phyloP scores from a whole-genome alignment of 2,113 vertebrate genomes.

The Lampris megalopsis region DNA sequence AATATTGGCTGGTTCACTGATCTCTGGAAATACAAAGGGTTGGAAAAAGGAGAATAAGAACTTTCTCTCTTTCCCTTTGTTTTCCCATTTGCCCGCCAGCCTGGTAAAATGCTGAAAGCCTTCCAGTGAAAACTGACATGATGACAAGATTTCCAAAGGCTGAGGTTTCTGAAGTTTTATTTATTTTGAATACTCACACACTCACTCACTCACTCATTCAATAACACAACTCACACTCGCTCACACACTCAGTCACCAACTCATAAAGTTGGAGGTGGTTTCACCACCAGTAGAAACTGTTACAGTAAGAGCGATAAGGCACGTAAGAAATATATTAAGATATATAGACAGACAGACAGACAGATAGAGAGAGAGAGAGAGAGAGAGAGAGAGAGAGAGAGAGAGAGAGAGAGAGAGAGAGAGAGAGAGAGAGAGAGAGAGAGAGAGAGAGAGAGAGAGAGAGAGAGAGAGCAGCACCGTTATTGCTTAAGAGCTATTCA shows the following conservation, averaged over 20 bases:
- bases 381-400: no score
- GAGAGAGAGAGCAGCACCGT: slow-evolving; percentile 9
- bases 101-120: no score
- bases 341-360: no score
- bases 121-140: no score
- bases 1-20: background rate
- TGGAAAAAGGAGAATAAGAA: background rate
- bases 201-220: background rate
- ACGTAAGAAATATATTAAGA: no score
- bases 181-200: background rate
- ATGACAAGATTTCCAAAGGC: no score
- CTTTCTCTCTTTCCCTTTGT: background rate
- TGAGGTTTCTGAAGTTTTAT: no score
- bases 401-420: no score
- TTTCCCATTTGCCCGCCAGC: background rate
- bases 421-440: no score
- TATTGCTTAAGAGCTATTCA: background rate
- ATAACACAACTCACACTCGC: background rate
- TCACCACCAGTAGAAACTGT: background rate
- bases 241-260: background rate
- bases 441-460: no score
- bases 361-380: no score
- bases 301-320: background rate
- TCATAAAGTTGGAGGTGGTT: background rate
- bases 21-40: background rate